Evolutionary conservation across 2,113 vertebrate species (phyloP).

Genomic region (Pyxicephalus adspersus): DNA sequence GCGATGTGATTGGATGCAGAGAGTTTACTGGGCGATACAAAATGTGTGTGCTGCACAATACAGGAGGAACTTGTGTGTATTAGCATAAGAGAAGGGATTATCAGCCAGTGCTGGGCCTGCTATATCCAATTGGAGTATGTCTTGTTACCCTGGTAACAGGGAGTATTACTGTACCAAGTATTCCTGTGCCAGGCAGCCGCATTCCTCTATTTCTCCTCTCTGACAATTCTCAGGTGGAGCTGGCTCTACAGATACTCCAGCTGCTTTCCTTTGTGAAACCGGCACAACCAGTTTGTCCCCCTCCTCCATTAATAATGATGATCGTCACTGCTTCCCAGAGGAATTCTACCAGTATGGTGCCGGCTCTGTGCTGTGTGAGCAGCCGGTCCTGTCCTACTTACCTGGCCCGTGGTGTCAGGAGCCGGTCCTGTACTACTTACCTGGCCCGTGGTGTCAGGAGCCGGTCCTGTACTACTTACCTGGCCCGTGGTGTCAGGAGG

Average conservation of each 20-base stretch:
- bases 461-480: too few species aligned
- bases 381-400: neutral
- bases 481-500: too few species aligned
- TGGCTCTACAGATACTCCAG: conserved; percentile 29
- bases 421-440: too few species aligned
- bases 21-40: too few species aligned
- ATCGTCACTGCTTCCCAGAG: conserved; percentile 11
- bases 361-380: too few species aligned
- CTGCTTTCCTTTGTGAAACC: conserved; percentile 45
- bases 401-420: neutral
- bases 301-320: conserved; percentile 19
- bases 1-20: too few species aligned
- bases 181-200: neutral
- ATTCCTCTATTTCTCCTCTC: neutral
- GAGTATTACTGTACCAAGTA: neutral
- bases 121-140: neutral
- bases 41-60: too few species aligned
- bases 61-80: neutral
- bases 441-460: too few species aligned
- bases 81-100: neutral
- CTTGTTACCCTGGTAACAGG: conserved; percentile 28
- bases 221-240: conserved; percentile 18
- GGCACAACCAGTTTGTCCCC: conserved; percentile 32
- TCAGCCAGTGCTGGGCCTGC: neutral
- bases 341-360: conserved; percentile 15